Evolutionary conservation across 2,797 vertebrate genomes (phyloP).

Genomic region (Apogon talboti): DNA sequence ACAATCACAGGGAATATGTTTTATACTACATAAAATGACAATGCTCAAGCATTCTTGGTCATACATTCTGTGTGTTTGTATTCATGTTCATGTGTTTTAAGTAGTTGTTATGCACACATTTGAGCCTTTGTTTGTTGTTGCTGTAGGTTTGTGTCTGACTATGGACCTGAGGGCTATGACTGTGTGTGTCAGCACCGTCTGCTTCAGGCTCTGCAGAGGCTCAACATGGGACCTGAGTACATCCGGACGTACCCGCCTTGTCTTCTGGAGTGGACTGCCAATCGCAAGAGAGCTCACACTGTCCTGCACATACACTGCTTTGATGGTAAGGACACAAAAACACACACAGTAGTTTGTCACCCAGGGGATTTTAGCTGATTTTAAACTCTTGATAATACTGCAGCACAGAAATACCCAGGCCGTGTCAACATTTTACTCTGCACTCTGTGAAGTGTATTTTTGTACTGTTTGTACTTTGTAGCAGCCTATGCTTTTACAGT

Average conservation of each 20-base stretch:
- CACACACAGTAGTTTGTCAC: background rate
- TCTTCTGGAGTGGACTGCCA: conserved; percentile 91
- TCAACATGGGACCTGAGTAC: conserved; percentile 72
- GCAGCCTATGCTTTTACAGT: too few relatives aligned
- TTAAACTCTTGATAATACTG: too few relatives aligned
- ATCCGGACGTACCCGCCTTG: conserved; percentile 89
- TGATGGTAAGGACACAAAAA: conserved; percentile 82
- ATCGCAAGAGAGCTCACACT: conserved; percentile 88
- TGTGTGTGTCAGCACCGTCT: conserved; percentile 93
- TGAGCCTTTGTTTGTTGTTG: conserved; percentile 14
- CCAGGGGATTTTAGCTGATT: background rate
- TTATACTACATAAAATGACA: background rate
- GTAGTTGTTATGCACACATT: background rate
- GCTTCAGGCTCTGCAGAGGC: conserved; percentile 88
- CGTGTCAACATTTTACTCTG: too few relatives aligned
- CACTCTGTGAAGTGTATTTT: too few relatives aligned
- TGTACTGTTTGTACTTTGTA: too few relatives aligned
- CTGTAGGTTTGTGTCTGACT: conserved; percentile 91
- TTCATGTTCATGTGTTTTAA: background rate
- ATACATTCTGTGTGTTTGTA: background rate
- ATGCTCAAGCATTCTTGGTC: too few relatives aligned
- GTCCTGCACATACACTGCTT: conserved; percentile 90
- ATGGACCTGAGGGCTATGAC: conserved; percentile 88
- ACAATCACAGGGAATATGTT: background rate
- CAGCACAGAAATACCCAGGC: too few relatives aligned